Conservation (phyloP, 2,797 vertebrate genomes). For the Pyrocephalus nanus region DNA sequence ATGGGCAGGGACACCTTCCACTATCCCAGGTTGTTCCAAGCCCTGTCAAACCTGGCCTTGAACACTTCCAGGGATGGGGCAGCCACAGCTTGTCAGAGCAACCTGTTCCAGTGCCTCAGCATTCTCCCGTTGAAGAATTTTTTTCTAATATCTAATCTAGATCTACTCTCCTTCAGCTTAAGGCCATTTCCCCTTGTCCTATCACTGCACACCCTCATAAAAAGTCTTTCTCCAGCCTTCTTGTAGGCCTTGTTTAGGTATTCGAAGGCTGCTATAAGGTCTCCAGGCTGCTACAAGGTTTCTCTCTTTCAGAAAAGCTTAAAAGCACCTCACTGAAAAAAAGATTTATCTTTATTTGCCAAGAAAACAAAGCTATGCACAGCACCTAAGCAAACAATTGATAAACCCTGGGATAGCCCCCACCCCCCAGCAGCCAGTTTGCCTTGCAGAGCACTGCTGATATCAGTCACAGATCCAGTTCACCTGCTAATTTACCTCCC, state of each 20-base stretch:
- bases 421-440: not conserved
- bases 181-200: not conserved
- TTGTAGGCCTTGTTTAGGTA: not conserved
- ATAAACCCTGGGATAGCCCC: not conserved
- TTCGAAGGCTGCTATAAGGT: not conserved
- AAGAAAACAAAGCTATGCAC: conserved; percentile 17
- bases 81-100: not conserved
- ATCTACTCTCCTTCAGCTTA: not conserved
- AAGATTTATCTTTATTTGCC: not conserved
- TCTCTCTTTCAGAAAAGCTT: not conserved
- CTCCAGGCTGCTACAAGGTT: not conserved
- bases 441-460: not conserved
- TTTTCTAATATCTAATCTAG: not conserved
- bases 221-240: not conserved
- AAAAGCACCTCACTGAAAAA: not conserved
- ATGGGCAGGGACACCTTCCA: not conserved
- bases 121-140: not conserved
- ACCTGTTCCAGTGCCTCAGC: not conserved
- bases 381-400: not conserved
- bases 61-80: not conserved
- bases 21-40: not conserved
- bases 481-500: not conserved
- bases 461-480: not conserved
- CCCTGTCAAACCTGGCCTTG: not conserved
- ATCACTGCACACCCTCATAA: not conserved